Base-by-base conservation (phyloP, 2,888 invertebrate species). In the Lasioglossum malachurum region DNA sequence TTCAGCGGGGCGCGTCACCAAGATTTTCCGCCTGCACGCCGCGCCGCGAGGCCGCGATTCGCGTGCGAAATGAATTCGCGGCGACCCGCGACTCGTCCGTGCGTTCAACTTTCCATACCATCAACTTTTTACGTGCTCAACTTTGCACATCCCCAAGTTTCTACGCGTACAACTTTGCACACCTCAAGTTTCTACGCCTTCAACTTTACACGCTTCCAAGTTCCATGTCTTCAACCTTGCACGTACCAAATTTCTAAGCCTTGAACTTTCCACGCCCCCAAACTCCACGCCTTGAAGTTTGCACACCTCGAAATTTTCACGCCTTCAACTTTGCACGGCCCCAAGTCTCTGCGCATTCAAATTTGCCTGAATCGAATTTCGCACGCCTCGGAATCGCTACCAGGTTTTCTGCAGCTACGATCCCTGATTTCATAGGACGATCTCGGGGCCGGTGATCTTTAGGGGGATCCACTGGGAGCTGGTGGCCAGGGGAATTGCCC, bases 401-500 rank as follows among this genome's bases (percentile, higher is more conserved):
- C 10, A n/a, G 53, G 23, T 23, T 53, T 53, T 3, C 23, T 53
- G 53, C 10, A 2, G 53, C 23, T 23, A 3, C 23, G 53, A 53
- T 7, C 7, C 16, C n/a, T 31, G 27, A 64, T 67, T 67, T 31
- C 35, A 8, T 4, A 67, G 31, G 1, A 67, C 35, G 35, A 67
- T 67, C 35, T 16, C 23, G 19, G 19, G 10, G 35, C 4, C 1
- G 4, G 31, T 10, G 67, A 67, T 67, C 23, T 35, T 67, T 35
- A 1, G 35, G 35, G 10, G 35, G 4, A 67, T 67, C 35, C 67
- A 35, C 31, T 19, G 35, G 23, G 38, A 23, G 19, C 38, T 81
- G 76, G 27, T 38, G 71, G 23, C 44, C 27, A 76, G 31, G 67
- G 67, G 78, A 84, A 84, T 87, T 84, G 78, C 77, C 38, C 23